Evolutionary conservation across 2,888 invertebrate genomes (phyloP).

Genomic region (Metopia argyrocephala): DNA sequence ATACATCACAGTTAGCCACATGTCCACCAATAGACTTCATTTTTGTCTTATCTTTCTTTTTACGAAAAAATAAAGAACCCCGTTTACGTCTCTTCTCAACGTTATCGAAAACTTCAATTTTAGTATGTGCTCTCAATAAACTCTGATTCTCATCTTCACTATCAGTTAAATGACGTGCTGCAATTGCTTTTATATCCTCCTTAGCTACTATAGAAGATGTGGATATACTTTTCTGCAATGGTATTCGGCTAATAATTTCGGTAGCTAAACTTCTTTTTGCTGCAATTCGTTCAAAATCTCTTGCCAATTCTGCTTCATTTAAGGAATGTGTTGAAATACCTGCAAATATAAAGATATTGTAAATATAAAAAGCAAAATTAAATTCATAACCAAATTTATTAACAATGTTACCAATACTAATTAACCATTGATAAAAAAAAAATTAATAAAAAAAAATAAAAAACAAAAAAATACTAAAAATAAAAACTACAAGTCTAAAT

Average conservation of each 20-base stretch:
- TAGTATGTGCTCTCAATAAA: slow-evolving; percentile 78
- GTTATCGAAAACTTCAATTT: slow-evolving; percentile 81
- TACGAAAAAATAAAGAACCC: slow-evolving; percentile 93
- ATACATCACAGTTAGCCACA: slow-evolving; percentile 81
- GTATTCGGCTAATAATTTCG: slow-evolving; percentile 82
- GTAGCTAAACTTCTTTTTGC: slow-evolving; percentile 80
- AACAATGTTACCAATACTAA: too few relatives aligned
- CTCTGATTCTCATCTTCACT: slow-evolving; percentile 79
- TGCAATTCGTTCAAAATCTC: slow-evolving; percentile 78
- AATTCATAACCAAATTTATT: too few relatives aligned
- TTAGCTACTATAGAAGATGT: slow-evolving; percentile 91
- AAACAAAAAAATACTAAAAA: too few relatives aligned
- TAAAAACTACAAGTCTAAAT: too few relatives aligned
- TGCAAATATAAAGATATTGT: too few relatives aligned
- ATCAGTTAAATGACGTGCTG: slow-evolving; percentile 78
- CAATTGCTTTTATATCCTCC: slow-evolving; percentile 77
- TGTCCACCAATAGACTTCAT: slow-evolving; percentile 71
- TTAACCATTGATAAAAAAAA: too few relatives aligned
- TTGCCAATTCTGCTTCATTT: slow-evolving; percentile 91
- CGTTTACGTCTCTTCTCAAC: slow-evolving; percentile 92
- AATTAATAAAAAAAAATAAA: too few relatives aligned
- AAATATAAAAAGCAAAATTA: too few relatives aligned
- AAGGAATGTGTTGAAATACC: slow-evolving; percentile 87
- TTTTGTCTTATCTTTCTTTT: slow-evolving; percentile 86
- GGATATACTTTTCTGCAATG: slow-evolving; percentile 93